Evolutionary conservation across 2,113 vertebrate species (phyloP), one percentile per base, ranked within the genome.

Genomic region (Uria aalge): DNA sequence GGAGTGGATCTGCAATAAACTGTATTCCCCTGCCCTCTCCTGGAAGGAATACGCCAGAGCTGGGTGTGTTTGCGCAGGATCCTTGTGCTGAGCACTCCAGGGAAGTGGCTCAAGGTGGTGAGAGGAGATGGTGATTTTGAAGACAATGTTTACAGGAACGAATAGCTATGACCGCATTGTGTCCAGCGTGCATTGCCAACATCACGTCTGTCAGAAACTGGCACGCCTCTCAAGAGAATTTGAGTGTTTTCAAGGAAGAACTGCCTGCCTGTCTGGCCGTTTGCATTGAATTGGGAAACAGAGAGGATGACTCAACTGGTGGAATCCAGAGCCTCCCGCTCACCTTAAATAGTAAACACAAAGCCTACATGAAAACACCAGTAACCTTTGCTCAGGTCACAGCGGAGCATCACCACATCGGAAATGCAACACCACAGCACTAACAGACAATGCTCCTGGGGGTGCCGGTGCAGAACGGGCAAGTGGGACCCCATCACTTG

Each of bases 1-100:
- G 80, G 8, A 94, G 57, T 6, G 32, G 66, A 79, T 95, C 77
- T 43, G 80, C 50, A 77, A 96, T 96, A 91, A 82, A 87, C 93
- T 97, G 97, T 96, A 75, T 91, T 97, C 89, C 97, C 95, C 96
- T 96, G 97, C 97, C 97, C 96, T 96, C 97, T 97, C 94, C 96
- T 97, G 97, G 96, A 96, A 96, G 93, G 95, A 97, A 97, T 76
- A 96, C 1, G 91, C 66, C 93, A 95, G 95, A 74, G 77, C 92
- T 75, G 83, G 53, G 66, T 17, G 77, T 23, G 32, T 47, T 89
- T 32, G 50, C 69, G 78, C 57, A 59, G 67, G 50, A 90, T 88
- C 67, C 82, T 90, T 62, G 55, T 11, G 73, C 69, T 27, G 53
- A 75, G 36, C n/a, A 0, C 63, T 32, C 64, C 14, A 11, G 36